Conservation (phyloP, 2,797 vertebrate genomes). For the Tolypeutes matacus region DNA sequence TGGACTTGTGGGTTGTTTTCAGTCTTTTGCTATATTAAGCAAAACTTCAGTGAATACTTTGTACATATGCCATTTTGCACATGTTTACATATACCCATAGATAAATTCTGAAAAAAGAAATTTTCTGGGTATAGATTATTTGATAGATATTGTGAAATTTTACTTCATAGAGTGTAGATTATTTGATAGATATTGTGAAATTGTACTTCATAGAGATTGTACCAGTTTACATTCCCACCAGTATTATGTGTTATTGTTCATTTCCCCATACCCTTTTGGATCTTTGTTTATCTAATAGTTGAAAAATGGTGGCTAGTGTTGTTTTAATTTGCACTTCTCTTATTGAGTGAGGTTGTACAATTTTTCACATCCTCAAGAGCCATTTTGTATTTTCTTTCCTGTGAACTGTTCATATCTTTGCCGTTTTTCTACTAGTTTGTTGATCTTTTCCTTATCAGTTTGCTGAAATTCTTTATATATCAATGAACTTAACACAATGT, state of each 20-base stretch:
- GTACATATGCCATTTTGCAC: background rate
- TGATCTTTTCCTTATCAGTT: background rate
- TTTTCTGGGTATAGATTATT: conserved; percentile 37
- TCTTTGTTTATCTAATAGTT: background rate
- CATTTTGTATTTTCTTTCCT: background rate
- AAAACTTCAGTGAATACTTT: background rate
- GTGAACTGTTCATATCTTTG: background rate
- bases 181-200: background rate
- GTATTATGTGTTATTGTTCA: background rate
- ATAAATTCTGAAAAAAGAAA: conserved; percentile 3
- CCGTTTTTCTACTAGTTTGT: conserved; percentile 8
- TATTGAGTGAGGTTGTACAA: background rate
- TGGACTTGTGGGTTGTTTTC: background rate
- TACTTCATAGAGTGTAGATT: conserved; percentile 9
- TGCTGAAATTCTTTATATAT: conserved; percentile 5
- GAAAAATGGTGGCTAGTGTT: conserved; percentile 32
- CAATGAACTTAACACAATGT: background rate
- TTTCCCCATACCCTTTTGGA: background rate
- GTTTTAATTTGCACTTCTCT: conserved; percentile 37
- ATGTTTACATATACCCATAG: conserved; percentile 5
- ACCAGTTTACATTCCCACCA: background rate
- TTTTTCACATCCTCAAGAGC: background rate
- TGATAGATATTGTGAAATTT: background rate
- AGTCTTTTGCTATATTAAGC: conserved; percentile 1
- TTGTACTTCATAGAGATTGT: background rate